Percentiles rank a stretch among this genome's conserved stretches.
phyloP scores from a whole-genome alignment of 2,888 invertebrate genomes.

The Aradus depressus region DNA sequence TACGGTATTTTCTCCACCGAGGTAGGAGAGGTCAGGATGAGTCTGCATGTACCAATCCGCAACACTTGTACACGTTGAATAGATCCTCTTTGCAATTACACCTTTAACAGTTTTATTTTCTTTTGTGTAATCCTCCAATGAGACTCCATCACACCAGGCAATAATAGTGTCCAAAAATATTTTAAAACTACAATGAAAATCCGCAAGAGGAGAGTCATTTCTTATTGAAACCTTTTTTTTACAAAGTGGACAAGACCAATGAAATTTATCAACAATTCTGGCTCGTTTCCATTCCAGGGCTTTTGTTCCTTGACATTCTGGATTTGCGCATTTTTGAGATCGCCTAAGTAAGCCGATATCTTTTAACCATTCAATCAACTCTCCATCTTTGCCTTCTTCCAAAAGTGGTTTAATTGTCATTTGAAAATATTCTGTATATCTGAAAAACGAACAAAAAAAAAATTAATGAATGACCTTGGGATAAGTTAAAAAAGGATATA shows the following conservation, averaged over 20 bases:
- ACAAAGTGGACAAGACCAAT: conserved; percentile 43
- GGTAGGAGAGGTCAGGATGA: conserved; percentile 41
- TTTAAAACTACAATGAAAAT: conserved; percentile 50
- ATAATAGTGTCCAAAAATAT: conserved; percentile 48
- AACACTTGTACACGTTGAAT: conserved; percentile 45
- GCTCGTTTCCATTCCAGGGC: conserved; percentile 41
- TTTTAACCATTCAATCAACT: conserved; percentile 44
- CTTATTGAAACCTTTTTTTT: conserved; percentile 40
- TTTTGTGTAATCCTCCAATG: conserved; percentile 27
- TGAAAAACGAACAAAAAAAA: conserved; percentile 15
- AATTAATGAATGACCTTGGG: conserved; percentile 24
- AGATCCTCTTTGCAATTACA: conserved; percentile 45
- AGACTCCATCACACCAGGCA: conserved; percentile 48
- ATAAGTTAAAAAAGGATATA: not conserved
- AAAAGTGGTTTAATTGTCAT: conserved; percentile 41
- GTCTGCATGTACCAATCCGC: conserved; percentile 40
- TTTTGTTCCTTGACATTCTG: conserved; percentile 35
- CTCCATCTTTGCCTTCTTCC: conserved; percentile 42
- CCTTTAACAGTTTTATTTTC: conserved; percentile 26
- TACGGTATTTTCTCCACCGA: conserved; percentile 47
- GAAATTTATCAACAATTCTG: conserved; percentile 42
- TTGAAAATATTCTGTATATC: conserved; percentile 32
- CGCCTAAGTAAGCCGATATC: conserved; percentile 40
- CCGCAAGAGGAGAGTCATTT: conserved; percentile 48
- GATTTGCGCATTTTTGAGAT: conserved; percentile 37